Base-by-base conservation (phyloP, 1,140 invertebrate species). In the Coboldia fuscipes region DNA sequence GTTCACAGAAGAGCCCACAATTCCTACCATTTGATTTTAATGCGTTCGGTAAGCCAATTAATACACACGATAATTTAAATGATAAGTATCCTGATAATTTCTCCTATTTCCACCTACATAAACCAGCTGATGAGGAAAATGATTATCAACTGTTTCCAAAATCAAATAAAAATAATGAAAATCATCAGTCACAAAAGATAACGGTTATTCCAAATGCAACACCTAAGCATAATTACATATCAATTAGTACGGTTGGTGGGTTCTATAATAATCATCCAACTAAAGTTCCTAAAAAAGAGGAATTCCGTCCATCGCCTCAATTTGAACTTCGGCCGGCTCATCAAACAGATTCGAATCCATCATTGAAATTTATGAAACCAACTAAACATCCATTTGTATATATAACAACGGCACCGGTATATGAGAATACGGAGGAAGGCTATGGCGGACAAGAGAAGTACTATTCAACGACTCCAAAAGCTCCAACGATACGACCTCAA, bases 261-360 rank as follows among this genome's bases (percentile, higher is more conserved):
- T 66, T 67, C 50, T 65, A 56, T 35, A 67, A 67, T 44, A 65
- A 62, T 37, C 44, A 45, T 47, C 23, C 39, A 35, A 33, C 46
- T 43, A 35, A 40, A 45, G 30, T 35, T 35, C 24, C 18, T 39
- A 48, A 37, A 29, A 16, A 14, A 29, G 17, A 16, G 28, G 17
- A 19, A 19, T 31, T 3, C 30, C 12, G 12, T 32, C 17, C 7
- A 32, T 19, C 9, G 14, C 30, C 12, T 20, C 16, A 31, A 31
- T 31, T 20, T 5, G 10, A 14, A 35, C 16, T 30, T 10, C 19
- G 30, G 15, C 19, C 23, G 12, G 27, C 13, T 15, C 15, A 33
- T 4, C 13, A 7, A 14, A 33, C 15, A 17, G 12, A 34, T 13
- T 13, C n/a, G 12, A 23, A 21, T 9, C 22, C 48, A 42, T 45